Base-by-base conservation (phyloP, 2,113 vertebrate species). In the Camelus bactrianus region DNA sequence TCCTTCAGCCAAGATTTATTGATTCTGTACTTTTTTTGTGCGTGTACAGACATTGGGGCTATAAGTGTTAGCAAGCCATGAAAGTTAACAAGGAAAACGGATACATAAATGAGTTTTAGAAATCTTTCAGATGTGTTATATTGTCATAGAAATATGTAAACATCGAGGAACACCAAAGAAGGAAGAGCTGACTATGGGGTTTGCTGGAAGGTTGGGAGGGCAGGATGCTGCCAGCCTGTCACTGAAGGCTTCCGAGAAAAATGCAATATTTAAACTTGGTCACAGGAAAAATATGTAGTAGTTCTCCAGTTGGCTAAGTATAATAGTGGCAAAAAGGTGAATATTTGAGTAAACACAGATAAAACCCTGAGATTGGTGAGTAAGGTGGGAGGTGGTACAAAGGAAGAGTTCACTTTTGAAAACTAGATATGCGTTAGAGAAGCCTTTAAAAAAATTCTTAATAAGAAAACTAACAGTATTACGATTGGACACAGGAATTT, bases 391-490 rank as follows among this genome's bases (percentile, higher is more conserved):
- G 52, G 28, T 32, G 7, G 6, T n/a, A 4, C 14, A 15, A 70
- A 85, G 72, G 35, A 2, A 26, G 19, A 24, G 4, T 32, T 80
- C 1, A 67, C 30, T 46, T 76, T n/a, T 42, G 67, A 80, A 94
- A 46, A 22, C 3, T 35, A 19, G 8, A 3, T 62, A 4, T 62
- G 16, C 17, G 4, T 64, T 76, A 52, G 54, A 42, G 26, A 62
- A 79, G 4, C 3, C 1, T 75, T 35, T 69, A 48, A 77, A n/a
- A 19, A 3, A 2, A 19, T 19, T 73, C 58, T 60, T 76, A 65
- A 65, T 80, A 67, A 73, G 26, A 89, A 94, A 94, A 96, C 65
- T 56, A n/a, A 42, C 16, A 86, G 22, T 38, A 28, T 67, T 73
- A 24, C 62, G 69, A 46, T 17, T 79, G 35, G 54, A 56, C 64